Base-by-base conservation (phyloP, 2,888 invertebrate genomes). In the Stenodera caucasica region DNA sequence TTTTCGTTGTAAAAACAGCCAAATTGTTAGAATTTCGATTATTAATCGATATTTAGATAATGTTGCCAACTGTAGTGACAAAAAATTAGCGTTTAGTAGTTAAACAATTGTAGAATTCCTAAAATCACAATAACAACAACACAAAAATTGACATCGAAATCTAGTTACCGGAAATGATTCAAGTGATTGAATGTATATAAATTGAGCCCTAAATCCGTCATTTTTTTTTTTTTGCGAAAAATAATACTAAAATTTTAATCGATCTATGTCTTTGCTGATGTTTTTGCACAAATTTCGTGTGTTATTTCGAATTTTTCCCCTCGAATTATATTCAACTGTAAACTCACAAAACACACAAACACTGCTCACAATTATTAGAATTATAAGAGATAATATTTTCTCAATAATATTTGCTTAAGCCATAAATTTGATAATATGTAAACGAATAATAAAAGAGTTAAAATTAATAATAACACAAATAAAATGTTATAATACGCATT, bases 311-410 rank as follows among this genome's bases (percentile, higher is more conserved):
- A 40, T 2, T 18, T 5, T 21, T 11, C 8, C 4, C 8, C 8
- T 4, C 33, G 4, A 29, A 15, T 14, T 29, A 30, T 53, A 53
- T 23, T 2, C 4, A 14, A 5, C 33, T 7, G 26, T 26, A 26
- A 3, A 26, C 26, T 26, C 3, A 26, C 7, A 55, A n/a, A 40
- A 30, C 54, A 35, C 52, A 55, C 53, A 45, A 2, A 35, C 12
- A 57, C 54, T 60, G 54, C 57, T 57, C 45, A 51, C 58, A 29
- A 55, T 56, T 61, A 26, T 54, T 63, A 59, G 59, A 60, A 50
- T 40, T 53, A 33, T 64, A 66, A 65, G 60, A 53, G 64, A 67
- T 69, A 65, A 70, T 66, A 67, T 71, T 70, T 71, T 66, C 65
- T 61, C 63, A 63, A 52, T 65, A 61, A 64, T 49, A 23, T 35